Evolutionary conservation across 1,140 invertebrate species (phyloP), one percentile per base, ranked within the genome.

Genomic region (Ditylenchus dipsaci): DNA sequence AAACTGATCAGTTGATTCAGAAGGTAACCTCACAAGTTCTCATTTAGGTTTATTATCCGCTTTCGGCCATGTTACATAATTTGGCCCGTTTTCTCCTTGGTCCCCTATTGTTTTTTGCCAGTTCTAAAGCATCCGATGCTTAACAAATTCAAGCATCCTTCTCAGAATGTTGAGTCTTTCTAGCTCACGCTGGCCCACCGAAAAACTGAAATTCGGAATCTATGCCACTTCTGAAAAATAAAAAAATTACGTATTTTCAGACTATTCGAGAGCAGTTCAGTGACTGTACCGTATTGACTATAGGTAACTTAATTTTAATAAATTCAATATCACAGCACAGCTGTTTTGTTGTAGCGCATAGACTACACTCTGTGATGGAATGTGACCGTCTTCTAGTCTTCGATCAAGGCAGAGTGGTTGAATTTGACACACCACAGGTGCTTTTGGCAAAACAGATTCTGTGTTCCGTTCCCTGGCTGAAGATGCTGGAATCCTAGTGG

Each of bases 331-430:
- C 11, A 3, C 11, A 38, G 11, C 11, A 38, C 33, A 5, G 33
- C 33, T 38, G 3, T 38, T 38, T n/a, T n/a, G n/a, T n/a, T 38
- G 11, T 38, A 69, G 87, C 87, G 33, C 87, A 88, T 76, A 78
- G 87, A 66, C 75, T 88, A 1, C 80, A 86, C 67, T 87, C 87
- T n/a, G 84, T 88, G 17, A 71, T 87, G 26, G 78, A 83, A 59
- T 86, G 82, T 79, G 82, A 86, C 72, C 42, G 69, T 8, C 19
- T 61, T n/a, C 8, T 61, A 63, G 90, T 93, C 1, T 85, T 95
- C 77, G 88, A 90, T 61, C 86, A 87, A 57, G 91, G 92, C 0
- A 84, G 85, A 30, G 86, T 92, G 19, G 88, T 88, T 17, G 91
- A 93, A 83, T 89, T 91, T 72, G 90, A 89, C 49, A 80, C 87